phyloP scores from a whole-genome alignment of 2,888 invertebrate genomes.

The Anthrax anthrax region DNA sequence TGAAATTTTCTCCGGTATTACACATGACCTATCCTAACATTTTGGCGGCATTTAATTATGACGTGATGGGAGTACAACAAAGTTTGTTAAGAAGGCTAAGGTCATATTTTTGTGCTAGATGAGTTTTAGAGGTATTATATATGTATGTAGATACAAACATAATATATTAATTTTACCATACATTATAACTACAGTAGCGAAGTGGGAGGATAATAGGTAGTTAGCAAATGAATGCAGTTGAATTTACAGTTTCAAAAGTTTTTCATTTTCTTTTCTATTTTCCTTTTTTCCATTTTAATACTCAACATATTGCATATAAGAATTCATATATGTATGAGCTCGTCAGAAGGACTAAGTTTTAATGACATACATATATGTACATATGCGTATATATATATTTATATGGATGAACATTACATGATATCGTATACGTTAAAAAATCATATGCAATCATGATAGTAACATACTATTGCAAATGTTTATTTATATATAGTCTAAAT shows the following conservation, averaged over 20 bases:
- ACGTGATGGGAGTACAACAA: conserved; percentile 9
- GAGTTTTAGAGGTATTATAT: not conserved
- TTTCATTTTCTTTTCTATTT: not conserved
- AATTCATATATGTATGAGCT: not conserved
- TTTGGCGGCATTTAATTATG: conserved; percentile 16
- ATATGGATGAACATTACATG: conserved; percentile 1
- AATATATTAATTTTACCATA: too few relatives aligned
- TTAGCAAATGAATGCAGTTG: not conserved
- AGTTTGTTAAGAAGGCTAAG: conserved; percentile 12
- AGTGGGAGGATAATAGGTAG: conserved; percentile 1
- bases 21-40: conserved; percentile 15
- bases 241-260: not conserved
- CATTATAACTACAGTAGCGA: too few relatives aligned
- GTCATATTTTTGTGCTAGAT: conserved; percentile 10
- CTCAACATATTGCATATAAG: not conserved
- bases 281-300: too few relatives aligned
- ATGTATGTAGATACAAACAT: too few relatives aligned
- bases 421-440: too few relatives aligned
- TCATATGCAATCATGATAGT: too few relatives aligned
- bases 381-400: conserved; percentile 1
- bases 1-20: conserved; percentile 1
- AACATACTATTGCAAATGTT: too few relatives aligned
- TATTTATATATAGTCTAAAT: too few relatives aligned
- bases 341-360: too few relatives aligned
- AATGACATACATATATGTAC: not conserved